Evolutionary conservation across 2,888 invertebrate genomes (phyloP).

Genomic region (Diaperis boleti): DNA sequence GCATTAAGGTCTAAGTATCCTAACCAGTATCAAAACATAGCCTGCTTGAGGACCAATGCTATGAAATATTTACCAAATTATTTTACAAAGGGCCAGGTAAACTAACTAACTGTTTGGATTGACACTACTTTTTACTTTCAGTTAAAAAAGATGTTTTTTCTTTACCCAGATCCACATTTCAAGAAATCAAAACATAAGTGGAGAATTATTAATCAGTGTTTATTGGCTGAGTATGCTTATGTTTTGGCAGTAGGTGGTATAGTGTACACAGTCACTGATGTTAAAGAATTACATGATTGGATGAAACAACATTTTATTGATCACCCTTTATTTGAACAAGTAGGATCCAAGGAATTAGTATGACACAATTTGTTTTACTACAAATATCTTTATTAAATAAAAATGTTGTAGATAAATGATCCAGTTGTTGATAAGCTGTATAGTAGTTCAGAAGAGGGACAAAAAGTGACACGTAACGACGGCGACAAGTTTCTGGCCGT

Average conservation of each 20-base stretch:
- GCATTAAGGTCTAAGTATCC: constrained; percentile 84
- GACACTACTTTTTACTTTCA: constrained; percentile 37
- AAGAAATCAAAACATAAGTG: constrained; percentile 99
- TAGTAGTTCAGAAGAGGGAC: constrained; percentile 96
- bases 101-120: constrained; percentile 15
- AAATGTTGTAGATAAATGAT: constrained; percentile 76
- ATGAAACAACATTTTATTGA: constrained; percentile 92
- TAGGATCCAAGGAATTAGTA: constrained; percentile 83
- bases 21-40: constrained; percentile 90
- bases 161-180: constrained; percentile 99
- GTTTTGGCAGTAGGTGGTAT: constrained; percentile 85
- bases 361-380: constrained; percentile 55
- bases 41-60: constrained; percentile 95
- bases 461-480: constrained; percentile 95
- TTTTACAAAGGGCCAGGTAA: constrained; percentile 92
- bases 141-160: constrained; percentile 95
- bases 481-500: constrained; percentile 95
- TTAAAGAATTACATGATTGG: constrained; percentile 97
- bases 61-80: constrained; percentile 99
- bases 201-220: constrained; percentile 94
- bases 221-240: constrained; percentile 98
- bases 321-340: constrained; percentile 88
- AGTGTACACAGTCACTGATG: constrained; percentile 98
- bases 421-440: constrained; percentile 90
- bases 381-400: constrained; percentile 6